Evolutionary conservation across 2,888 invertebrate species (phyloP).

Genomic region (Amiota mariae): DNA sequence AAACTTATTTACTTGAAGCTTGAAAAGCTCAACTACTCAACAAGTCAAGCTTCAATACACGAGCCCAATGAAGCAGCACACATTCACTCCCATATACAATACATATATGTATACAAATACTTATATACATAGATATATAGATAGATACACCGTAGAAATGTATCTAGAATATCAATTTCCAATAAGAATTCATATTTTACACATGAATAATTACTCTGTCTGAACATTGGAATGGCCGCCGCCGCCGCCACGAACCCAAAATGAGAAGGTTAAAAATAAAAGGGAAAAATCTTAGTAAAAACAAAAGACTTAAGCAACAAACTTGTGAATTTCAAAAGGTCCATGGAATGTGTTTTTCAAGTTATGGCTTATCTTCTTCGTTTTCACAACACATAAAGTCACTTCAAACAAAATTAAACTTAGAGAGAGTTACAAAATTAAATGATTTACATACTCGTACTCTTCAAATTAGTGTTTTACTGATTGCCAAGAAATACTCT

Average conservation of each 20-base stretch:
- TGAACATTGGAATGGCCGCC: not conserved
- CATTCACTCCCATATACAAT: not conserved
- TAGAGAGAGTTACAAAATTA: too few species aligned
- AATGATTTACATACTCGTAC: too few species aligned
- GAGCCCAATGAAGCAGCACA: not conserved
- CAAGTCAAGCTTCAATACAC: too few species aligned
- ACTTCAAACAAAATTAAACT: too few species aligned
- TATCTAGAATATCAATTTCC: conserved; percentile 11
- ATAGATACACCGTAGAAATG: not conserved
- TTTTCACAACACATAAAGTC: too few species aligned
- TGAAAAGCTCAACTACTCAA: too few species aligned
- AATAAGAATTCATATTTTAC: conserved; percentile 9
- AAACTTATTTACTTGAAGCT: not conserved
- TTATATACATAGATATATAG: not conserved
- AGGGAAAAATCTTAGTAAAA: not conserved
- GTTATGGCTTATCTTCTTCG: too few species aligned
- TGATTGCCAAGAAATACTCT: too few species aligned
- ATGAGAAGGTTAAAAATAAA: conserved; percentile 9
- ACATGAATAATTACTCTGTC: conserved; percentile 8
- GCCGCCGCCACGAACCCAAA: not conserved
- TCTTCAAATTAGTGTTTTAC: too few species aligned
- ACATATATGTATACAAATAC: not conserved
- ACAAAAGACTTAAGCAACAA: conserved; percentile 28
- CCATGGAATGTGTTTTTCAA: not conserved
- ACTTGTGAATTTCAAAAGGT: conserved; percentile 9